These are phyloP conservation scores for Catocala nupta DNA, from an alignment of 2,888 invertebrate species.

Conservation along the genomic window DNA sequence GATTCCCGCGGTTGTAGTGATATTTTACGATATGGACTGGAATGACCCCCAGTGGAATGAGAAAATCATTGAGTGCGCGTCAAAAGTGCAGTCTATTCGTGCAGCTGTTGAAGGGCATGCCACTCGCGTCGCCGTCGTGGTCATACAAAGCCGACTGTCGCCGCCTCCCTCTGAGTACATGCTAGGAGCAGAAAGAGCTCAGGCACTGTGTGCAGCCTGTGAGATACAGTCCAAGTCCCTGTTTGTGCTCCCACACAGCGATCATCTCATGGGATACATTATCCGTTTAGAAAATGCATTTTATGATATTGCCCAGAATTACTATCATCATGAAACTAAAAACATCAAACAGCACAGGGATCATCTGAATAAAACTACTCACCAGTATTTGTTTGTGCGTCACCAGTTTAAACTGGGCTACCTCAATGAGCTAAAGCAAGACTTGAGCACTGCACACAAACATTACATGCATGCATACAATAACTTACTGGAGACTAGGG, in stretches of 20 bases:
- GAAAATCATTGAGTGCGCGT: conserved; percentile 97
- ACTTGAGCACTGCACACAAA: conserved; percentile 94
- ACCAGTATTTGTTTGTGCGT: conserved; percentile 96
- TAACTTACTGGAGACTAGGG: conserved; percentile 94
- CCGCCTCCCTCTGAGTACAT: conserved; percentile 93
- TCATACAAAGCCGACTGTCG: conserved; percentile 95
- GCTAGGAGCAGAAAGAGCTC: conserved; percentile 95
- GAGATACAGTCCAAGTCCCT: conserved; percentile 96
- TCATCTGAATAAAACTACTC: conserved; percentile 95
- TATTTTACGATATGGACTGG: conserved; percentile 99
- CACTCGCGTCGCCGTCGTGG: conserved; percentile 94
- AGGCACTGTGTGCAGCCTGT: conserved; percentile 96
- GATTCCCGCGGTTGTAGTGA: conserved; percentile 96
- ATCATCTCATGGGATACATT: conserved; percentile 93
- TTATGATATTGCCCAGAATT: conserved; percentile 96
- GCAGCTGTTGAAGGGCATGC: conserved; percentile 91
- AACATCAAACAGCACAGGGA: conserved; percentile 96
- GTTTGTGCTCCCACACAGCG: conserved; percentile 96
- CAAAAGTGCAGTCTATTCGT: conserved; percentile 94
- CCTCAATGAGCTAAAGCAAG: conserved; percentile 97
- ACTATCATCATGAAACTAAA: conserved; percentile 96
- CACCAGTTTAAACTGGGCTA: conserved; percentile 99
- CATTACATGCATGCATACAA: conserved; percentile 96
- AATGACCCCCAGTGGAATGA: conserved; percentile 98
- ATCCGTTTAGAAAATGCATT: conserved; percentile 96